Percentiles rank a stretch among this genome's conserved stretches.
phyloP scores from a whole-genome alignment of 2,113 vertebrate species.

The Nannospalax galili region DNA sequence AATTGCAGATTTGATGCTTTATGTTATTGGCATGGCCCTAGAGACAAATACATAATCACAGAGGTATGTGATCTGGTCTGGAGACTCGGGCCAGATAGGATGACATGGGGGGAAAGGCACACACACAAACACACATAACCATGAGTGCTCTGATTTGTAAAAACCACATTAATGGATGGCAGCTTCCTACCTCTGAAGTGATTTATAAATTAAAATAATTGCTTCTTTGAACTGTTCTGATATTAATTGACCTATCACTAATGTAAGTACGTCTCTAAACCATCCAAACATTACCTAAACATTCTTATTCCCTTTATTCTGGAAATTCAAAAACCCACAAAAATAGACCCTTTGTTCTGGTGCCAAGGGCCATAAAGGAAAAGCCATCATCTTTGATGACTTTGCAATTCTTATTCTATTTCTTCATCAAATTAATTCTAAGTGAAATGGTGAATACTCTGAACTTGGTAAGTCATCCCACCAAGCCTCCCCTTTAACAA shows the following conservation, averaged over 20 bases:
- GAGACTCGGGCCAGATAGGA: constrained; percentile 80
- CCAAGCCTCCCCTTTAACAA: constrained; percentile 12
- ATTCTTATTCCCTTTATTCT: constrained; percentile 70
- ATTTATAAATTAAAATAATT: constrained; percentile 85
- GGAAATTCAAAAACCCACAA: constrained; percentile 64
- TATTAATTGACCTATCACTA: constrained; percentile 81
- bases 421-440: constrained; percentile 69
- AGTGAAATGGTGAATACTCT: constrained; percentile 52
- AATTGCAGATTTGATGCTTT: constrained; percentile 74
- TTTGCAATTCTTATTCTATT: constrained; percentile 69
- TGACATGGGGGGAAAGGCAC: constrained; percentile 57
- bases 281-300: constrained; percentile 77
- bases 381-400: constrained; percentile 80
- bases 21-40: constrained; percentile 77
- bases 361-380: constrained; percentile 79
- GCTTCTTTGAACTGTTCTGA: constrained; percentile 80
- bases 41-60: constrained; percentile 83
- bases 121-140: constrained; percentile 65
- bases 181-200: constrained; percentile 73
- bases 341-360: constrained; percentile 76
- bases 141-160: constrained; percentile 77
- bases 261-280: constrained; percentile 41
- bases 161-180: constrained; percentile 78
- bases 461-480: neutral
- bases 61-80: constrained; percentile 76